Evolutionary conservation across 2,797 vertebrate species (phyloP), one percentile per base, ranked within the genome.

Genomic region (Acrossocheilus wenchowensis): DNA sequence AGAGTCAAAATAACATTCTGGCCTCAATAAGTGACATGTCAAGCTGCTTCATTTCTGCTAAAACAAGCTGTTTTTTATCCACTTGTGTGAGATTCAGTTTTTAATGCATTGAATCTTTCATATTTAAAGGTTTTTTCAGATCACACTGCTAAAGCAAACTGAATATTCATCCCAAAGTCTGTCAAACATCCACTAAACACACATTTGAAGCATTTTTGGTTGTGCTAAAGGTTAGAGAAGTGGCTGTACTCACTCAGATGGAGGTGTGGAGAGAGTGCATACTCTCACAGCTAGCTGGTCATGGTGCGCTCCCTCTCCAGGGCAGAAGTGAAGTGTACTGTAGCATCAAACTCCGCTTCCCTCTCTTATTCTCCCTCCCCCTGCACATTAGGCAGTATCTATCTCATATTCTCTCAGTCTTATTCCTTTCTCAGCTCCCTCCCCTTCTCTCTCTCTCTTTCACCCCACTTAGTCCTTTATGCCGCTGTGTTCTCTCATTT

Each of bases 291-390:
- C 90, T 95, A 95, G 91, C 92, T 94, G 92, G 92, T 92, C 95
- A 95, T 95, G 94, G 90, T 95, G 94, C 88, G 90, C 90, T 89
- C 88, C 68, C 92, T 95, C 93, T 95, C 93, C 88, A 87, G 92
- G 94, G 92, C 93, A 94, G 94, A 92, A 95, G 90, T 95, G 93
- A 94, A 95, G 93, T 94, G 93, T 92, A 93, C 93, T 94, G 94
- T 94, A 94, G 93, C 88, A 73, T 93, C 78, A 50, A 71, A 57
- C 77, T 80, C n/a, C 82, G 86, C 89, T 84, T 66, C 85, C 71
- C 86, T 78, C 85, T 80, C 86, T 72, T 89, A 83, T 83, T 88
- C 88, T 57, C 86, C 83, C 81, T 88, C 82, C 82, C 84, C 36
- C 88, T 64, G 83, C 75, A 86, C 78, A 86, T 86, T 81, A 86